A percentile compares a stretch with the other conserved stretches of the same genome.
Evolutionary conservation across 2,888 invertebrate species (phyloP).

Genomic region (Fabriciana adippe): DNA sequence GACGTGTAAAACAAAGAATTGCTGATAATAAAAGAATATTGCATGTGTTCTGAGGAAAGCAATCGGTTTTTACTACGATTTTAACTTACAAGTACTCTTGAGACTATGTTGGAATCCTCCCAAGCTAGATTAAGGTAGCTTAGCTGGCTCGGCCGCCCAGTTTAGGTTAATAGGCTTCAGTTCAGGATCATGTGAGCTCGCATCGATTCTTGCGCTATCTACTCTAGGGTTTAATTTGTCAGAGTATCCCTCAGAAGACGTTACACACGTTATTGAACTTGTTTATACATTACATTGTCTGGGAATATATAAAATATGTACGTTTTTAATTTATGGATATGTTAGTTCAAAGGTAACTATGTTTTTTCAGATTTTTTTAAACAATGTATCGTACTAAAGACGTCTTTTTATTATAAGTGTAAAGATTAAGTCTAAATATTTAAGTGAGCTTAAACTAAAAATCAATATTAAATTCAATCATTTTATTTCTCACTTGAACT

Average conservation of each 20-base stretch:
- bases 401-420: too few relatives aligned
- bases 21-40: too few relatives aligned
- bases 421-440: too few relatives aligned
- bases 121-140: constrained; percentile 23
- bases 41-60: background rate
- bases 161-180: constrained; percentile 25
- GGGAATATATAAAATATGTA: too few relatives aligned
- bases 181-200: constrained; percentile 11
- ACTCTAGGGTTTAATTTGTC: constrained; percentile 20
- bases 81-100: constrained; percentile 21
- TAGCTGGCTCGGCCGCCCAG: constrained; percentile 18
- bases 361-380: too few relatives aligned
- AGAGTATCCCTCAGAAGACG: background rate
- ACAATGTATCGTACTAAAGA: too few relatives aligned
- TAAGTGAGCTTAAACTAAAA: too few relatives aligned
- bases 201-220: constrained; percentile 13
- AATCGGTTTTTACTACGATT: constrained; percentile 10
- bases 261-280: background rate
- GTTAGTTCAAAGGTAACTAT: too few relatives aligned
- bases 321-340: too few relatives aligned
- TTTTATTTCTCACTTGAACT: too few relatives aligned
- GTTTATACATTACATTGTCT: background rate
- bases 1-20: too few relatives aligned
- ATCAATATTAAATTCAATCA: too few relatives aligned
- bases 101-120: constrained; percentile 22